These are phyloP conservation scores for Achroia grisella DNA, from an alignment of 1,140 invertebrate species.

Conservation along the genomic window DNA sequence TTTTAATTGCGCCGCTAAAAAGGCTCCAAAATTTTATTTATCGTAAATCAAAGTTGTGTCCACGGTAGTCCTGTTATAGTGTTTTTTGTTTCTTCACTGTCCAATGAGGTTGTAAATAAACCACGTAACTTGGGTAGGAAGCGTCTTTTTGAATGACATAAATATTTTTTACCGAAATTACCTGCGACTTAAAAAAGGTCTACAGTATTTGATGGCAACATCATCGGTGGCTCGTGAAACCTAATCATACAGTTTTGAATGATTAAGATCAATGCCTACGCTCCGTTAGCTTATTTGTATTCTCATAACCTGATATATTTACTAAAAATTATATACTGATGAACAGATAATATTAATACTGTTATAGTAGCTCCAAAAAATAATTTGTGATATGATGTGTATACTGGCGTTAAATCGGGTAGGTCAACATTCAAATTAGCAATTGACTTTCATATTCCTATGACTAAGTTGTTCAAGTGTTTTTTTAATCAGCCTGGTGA, in stretches of 20 bases:
- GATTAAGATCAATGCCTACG: constrained; percentile 61
- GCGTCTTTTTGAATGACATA: background rate
- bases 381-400: no score
- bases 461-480: no score
- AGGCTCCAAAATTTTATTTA: constrained; percentile 57
- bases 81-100: constrained; percentile 14
- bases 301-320: constrained; percentile 58
- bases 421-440: no score
- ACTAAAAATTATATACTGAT: constrained; percentile 37
- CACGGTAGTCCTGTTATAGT: constrained; percentile 43
- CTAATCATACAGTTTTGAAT: constrained; percentile 29
- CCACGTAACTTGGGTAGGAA: background rate
- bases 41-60: constrained; percentile 61
- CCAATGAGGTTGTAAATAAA: background rate
- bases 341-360: constrained; percentile 37
- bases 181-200: background rate
- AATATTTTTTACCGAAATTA: constrained; percentile 1
- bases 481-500: no score
- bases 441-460: no score
- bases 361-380: no score
- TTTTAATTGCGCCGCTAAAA: constrained; percentile 68
- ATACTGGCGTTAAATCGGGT: no score
- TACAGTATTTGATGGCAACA: constrained; percentile 12
- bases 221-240: constrained; percentile 49
- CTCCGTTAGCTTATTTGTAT: constrained; percentile 47